These are phyloP conservation scores for Eubasilissa regina DNA, from an alignment of 1,140 invertebrate species.

Conservation along the genomic window DNA sequence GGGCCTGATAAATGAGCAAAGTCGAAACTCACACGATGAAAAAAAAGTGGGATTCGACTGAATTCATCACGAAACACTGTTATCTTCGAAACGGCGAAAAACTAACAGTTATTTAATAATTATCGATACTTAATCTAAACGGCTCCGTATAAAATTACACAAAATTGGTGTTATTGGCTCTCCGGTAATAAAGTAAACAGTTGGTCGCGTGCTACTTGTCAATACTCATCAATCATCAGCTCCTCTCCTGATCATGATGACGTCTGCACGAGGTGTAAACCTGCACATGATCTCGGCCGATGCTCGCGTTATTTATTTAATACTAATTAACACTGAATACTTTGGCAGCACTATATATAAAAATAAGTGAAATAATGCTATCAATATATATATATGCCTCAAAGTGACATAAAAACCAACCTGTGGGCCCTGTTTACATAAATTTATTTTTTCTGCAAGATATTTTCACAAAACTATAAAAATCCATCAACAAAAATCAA, in stretches of 20 bases:
- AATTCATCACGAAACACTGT: conserved; percentile 27
- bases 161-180: background rate
- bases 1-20: no score
- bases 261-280: conserved; percentile 2
- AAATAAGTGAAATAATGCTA: background rate
- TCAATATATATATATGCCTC: background rate
- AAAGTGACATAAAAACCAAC: no score
- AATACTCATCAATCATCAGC: background rate
- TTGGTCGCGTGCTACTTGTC: conserved; percentile 28
- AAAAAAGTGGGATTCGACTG: background rate
- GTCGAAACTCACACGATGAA: background rate
- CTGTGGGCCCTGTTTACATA: no score
- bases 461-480: no score
- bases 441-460: no score
- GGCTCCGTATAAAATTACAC: background rate
- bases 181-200: background rate
- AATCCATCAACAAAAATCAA: no score
- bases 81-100: conserved; percentile 24
- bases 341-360: no score
- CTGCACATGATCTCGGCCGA: no score
- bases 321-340: no score
- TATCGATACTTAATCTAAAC: conserved; percentile 11
- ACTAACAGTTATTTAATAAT: conserved; percentile 20
- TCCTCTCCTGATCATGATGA: background rate
- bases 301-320: no score